A percentile compares a stretch with the other conserved stretches of the same genome.
Conservation (phyloP, 2,113 vertebrate genomes). For the Podilymbus podiceps region DNA sequence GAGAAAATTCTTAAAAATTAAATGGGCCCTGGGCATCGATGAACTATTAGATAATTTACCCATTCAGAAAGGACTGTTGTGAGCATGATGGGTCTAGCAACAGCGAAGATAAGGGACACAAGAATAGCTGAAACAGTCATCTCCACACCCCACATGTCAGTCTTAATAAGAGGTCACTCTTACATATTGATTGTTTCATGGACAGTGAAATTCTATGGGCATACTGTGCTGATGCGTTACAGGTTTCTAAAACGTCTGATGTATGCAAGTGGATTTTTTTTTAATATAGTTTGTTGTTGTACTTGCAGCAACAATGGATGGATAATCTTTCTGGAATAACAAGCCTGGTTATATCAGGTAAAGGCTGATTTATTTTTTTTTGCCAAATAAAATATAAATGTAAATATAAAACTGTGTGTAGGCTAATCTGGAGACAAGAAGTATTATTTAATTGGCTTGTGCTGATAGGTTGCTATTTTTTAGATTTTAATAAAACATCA, state of each 20-base stretch:
- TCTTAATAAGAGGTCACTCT: not conserved
- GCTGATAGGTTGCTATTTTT: not conserved
- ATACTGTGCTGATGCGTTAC: not conserved
- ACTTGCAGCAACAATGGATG: not conserved
- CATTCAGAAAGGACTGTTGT: not conserved
- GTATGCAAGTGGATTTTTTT: not conserved
- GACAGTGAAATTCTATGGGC: not conserved
- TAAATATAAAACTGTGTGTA: not conserved
- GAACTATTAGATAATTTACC: not conserved
- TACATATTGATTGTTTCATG: not conserved
- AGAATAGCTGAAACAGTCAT: not conserved
- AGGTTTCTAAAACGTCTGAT: not conserved
- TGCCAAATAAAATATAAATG: not conserved
- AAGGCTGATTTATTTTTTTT: not conserved
- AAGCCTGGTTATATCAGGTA: not conserved
- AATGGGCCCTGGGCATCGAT: not conserved
- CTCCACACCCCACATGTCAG: not conserved
- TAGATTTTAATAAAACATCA: constrained; percentile 40
- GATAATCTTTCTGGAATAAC: not conserved
- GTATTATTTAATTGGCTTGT: constrained; percentile 25
- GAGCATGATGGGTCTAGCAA: not conserved
- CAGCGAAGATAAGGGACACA: not conserved
- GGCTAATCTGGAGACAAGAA: not conserved
- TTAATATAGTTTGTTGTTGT: not conserved
- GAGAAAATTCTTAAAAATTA: not conserved